Conservation (phyloP, 2,113 vertebrate genomes). For the Uropsilus gracilis region DNA sequence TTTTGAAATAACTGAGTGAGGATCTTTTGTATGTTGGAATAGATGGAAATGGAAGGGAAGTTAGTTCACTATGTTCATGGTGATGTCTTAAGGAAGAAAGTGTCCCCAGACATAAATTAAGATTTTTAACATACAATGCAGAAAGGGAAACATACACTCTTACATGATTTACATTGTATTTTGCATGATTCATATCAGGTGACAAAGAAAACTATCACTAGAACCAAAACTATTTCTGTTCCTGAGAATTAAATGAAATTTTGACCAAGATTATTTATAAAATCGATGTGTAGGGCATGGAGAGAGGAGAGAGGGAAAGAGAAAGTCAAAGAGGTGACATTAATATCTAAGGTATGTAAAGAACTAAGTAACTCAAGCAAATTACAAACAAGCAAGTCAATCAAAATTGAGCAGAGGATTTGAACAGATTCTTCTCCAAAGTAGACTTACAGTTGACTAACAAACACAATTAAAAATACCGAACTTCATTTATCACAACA, state of each 20-base stretch:
- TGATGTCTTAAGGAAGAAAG: not conserved
- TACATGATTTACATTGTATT: not conserved
- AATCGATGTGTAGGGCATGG: not conserved
- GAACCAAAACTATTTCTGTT: not conserved
- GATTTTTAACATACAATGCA: not conserved
- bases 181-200: not conserved
- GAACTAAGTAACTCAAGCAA: too few relatives aligned
- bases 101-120: not conserved
- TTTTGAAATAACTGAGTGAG: not conserved
- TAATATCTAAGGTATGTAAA: too few relatives aligned
- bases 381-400: too few relatives aligned
- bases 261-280: not conserved
- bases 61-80: not conserved
- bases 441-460: too few relatives aligned
- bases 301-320: accelerated
- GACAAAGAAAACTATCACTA: not conserved
- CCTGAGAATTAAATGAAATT: not conserved
- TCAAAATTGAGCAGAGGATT: too few relatives aligned
- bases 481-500: too few relatives aligned
- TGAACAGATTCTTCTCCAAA: too few relatives aligned
- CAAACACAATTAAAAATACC: too few relatives aligned
- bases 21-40: not conserved
- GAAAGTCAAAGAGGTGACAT: not conserved
- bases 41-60: not conserved
- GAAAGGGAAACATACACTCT: not conserved